Percentiles rank a stretch among this genome's conserved stretches.
These are phyloP conservation scores for Sisyra terminalis DNA, from an alignment of 2,888 invertebrate genomes.

Conservation along the genomic window DNA sequence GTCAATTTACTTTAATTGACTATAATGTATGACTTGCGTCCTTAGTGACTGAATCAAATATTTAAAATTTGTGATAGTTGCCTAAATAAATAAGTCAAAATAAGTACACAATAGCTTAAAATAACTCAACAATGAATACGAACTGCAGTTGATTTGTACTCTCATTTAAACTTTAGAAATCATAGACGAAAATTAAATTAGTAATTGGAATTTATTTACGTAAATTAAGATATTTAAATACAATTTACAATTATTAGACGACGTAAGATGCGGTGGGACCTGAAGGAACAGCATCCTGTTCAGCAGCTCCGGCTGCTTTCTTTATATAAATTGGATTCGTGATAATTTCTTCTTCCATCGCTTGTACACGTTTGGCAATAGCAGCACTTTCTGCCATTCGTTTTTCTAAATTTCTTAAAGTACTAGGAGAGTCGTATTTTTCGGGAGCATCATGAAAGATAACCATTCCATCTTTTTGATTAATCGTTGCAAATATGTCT, in stretches of 20 bases:
- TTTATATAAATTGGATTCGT: conserved; percentile 63
- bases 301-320: conserved; percentile 21
- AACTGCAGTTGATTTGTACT: too few species aligned
- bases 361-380: conserved; percentile 71
- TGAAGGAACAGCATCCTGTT: conserved; percentile 6
- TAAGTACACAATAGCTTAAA: too few species aligned
- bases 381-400: conserved; percentile 75
- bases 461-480: conserved; percentile 97
- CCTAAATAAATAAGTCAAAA: too few species aligned
- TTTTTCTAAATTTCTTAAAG: conserved; percentile 72
- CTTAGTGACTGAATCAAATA: too few species aligned
- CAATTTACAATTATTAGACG: conserved; percentile 6
- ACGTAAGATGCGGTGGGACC: conserved; percentile 8
- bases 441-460: conserved; percentile 91
- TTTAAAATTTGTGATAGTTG: too few species aligned
- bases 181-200: background rate
- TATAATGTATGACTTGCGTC: too few species aligned
- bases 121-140: too few species aligned
- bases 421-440: conserved; percentile 80
- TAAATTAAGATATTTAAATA: background rate
- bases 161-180: background rate
- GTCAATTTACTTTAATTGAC: too few species aligned
- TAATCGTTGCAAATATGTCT: conserved; percentile 92
- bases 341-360: conserved; percentile 91
- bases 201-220: background rate